Base-by-base conservation (phyloP, 2,113 vertebrate genomes). In the Hypomesus transpacificus region DNA sequence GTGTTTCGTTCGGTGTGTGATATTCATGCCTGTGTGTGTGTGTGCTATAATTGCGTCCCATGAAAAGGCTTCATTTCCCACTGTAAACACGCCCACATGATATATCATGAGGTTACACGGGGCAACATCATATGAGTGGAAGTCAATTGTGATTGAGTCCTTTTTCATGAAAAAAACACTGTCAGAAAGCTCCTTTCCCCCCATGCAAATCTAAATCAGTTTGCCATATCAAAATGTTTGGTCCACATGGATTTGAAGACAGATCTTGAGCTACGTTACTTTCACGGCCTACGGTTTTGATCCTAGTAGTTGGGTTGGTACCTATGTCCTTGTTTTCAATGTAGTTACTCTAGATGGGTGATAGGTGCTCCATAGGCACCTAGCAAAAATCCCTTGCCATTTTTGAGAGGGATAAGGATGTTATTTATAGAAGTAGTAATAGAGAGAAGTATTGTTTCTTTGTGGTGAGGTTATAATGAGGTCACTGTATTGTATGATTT, bases 51-150 rank as follows among this genome's bases (percentile, higher is more conserved):
- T 51, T 81, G 75, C 82, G 75, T 83, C 76, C 83, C 75, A 79
- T 80, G 69, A 69, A 62, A 52, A 64, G 78, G 75, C 74, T 79
- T 83, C 58, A 67, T 81, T 75, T 79, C 68, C 83, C 34, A 68
- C 70, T 86, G 83, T 87, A 83, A 24, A 84, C 86, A 86, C 80
- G 64, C 71, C 82, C 76, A 81, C 31, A 54, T 54, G 53, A 54
- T 54, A 54, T 54, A 54, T 54, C 18, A 54, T 34, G 31, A 34
- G 31, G 31, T 34, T 34, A 34, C 31, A 31, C 17, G 34, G 31
- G 7, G 14, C 4, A 18, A 0, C 53, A 56, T 56, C 5, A 5
- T 18, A 0, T 39, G 61, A 6, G 28, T 17, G 13, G 26, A 17
- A n/a, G 31, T 54, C 28, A 18, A 71, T 20, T 68, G 62, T 67